phyloP scores from a whole-genome alignment of 92 coral and sea anemone species.

The Bergia puertoricense region DNA sequence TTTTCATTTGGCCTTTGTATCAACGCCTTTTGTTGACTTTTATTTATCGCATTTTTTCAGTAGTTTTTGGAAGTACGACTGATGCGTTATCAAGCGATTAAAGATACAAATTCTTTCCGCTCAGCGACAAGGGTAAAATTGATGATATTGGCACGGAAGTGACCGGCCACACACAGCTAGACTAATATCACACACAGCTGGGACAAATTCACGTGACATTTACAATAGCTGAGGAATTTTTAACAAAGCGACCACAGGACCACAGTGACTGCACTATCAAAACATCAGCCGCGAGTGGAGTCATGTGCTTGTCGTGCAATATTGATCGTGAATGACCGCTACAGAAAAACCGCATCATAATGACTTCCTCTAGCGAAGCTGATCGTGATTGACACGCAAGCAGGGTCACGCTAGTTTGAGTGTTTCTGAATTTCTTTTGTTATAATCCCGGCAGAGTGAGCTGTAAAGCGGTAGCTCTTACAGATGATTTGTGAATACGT shows the following conservation, averaged over 20 bases:
- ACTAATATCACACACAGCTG: too few species aligned
- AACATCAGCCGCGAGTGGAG: too few species aligned
- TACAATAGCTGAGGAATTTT: neutral
- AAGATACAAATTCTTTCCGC: too few species aligned
- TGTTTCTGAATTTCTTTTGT: neutral
- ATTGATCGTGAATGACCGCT: neutral
- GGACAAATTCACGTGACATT: neutral
- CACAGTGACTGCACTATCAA: neutral
- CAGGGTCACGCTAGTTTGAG: neutral
- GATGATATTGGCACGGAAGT: too few species aligned
- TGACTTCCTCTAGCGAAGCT: neutral
- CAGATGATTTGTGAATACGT: neutral
- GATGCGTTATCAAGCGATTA: too few species aligned
- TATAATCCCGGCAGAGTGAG: constrained; percentile 10
- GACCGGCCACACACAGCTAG: too few species aligned
- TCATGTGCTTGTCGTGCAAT: neutral
- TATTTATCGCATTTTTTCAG: too few species aligned
- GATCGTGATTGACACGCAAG: neutral
- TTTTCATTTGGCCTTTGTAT: too few species aligned
- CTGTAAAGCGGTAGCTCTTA: neutral
- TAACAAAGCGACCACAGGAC: neutral
- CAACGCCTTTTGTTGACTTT: too few species aligned
- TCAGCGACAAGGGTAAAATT: too few species aligned
- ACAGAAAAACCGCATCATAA: neutral
- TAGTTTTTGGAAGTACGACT: too few species aligned